Conservation (phyloP, 2,888 invertebrate genomes). For the Drosophila limbata region DNA sequence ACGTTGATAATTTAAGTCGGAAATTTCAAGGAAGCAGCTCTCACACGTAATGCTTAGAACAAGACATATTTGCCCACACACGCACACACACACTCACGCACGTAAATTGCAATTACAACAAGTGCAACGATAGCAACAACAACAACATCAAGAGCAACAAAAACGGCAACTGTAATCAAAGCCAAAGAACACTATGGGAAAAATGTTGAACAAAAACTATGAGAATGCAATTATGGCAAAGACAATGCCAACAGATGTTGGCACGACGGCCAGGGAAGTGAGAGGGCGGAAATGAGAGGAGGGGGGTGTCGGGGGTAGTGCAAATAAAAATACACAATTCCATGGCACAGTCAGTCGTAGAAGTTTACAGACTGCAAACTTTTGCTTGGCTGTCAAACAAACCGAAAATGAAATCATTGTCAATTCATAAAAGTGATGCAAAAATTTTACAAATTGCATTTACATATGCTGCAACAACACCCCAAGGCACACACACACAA, state of each 20-base stretch:
- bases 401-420: slow-evolving; percentile 79
- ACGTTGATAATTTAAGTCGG: slow-evolving; percentile 80
- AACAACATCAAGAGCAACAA: slow-evolving; percentile 30
- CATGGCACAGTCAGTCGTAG: slow-evolving; percentile 45
- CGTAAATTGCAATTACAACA: slow-evolving; percentile 75
- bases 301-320: slow-evolving; percentile 5
- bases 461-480: slow-evolving; percentile 68
- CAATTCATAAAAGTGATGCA: slow-evolving; percentile 77
- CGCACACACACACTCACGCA: slow-evolving; percentile 11
- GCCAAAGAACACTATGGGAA: slow-evolving; percentile 43
- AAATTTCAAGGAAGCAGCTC: slow-evolving; percentile 68
- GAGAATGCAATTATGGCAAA: slow-evolving; percentile 75
- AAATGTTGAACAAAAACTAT: slow-evolving; percentile 51
- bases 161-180: slow-evolving; percentile 65
- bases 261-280: not conserved
- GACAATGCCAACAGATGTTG: slow-evolving; percentile 34
- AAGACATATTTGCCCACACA: slow-evolving; percentile 49
- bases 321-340: slow-evolving; percentile 56
- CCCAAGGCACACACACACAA: slow-evolving; percentile 12
- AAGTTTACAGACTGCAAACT: slow-evolving; percentile 57
- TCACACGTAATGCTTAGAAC: slow-evolving; percentile 66
- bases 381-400: slow-evolving; percentile 68
- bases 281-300: not conserved
- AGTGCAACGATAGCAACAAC: slow-evolving; percentile 53
- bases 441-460: slow-evolving; percentile 77